These are phyloP conservation scores for Clavelina lepadiformis DNA, from an alignment of 23 tunicate species.

Conservation along the genomic window DNA sequence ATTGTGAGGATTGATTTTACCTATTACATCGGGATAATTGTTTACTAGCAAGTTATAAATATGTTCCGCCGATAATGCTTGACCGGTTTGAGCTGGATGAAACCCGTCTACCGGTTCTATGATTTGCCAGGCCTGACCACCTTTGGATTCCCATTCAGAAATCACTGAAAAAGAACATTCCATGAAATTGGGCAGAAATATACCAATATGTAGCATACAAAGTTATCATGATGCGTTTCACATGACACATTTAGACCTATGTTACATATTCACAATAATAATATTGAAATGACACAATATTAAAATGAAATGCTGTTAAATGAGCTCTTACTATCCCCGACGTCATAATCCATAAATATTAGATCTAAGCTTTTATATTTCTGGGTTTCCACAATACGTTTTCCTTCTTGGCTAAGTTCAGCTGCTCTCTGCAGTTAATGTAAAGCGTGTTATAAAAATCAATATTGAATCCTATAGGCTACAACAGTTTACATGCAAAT, in stretches of 20 bases:
- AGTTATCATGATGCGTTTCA: neutral
- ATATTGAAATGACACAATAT: neutral
- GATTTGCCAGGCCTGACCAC: conserved; percentile 86
- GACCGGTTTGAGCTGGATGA: conserved; percentile 85
- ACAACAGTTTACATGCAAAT: neutral
- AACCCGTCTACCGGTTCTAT: conserved; percentile 98
- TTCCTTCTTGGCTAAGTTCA: conserved; percentile 52
- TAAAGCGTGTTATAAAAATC: neutral
- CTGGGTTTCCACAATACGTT: conserved; percentile 37
- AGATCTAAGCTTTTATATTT: conserved; percentile 43
- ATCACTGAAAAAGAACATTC: conserved; percentile 19
- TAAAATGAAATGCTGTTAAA: neutral
- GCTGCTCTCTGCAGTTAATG: conserved; percentile 83
- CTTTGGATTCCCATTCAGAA: conserved; percentile 45
- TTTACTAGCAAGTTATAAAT: conserved; percentile 43
- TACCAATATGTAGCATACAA: too few relatives aligned
- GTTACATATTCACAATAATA: neutral
- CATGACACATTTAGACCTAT: neutral
- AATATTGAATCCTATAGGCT: neutral
- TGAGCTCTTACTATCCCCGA: conserved; percentile 23
- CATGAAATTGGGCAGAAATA: neutral
- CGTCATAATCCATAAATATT: conserved; percentile 52
- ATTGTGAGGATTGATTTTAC: conserved; percentile 68
- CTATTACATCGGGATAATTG: conserved; percentile 41
- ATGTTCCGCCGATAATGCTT: conserved; percentile 54